These are phyloP conservation scores for Neodiprion pinetum DNA, from an alignment of 1,140 invertebrate species.

Conservation along the genomic window DNA sequence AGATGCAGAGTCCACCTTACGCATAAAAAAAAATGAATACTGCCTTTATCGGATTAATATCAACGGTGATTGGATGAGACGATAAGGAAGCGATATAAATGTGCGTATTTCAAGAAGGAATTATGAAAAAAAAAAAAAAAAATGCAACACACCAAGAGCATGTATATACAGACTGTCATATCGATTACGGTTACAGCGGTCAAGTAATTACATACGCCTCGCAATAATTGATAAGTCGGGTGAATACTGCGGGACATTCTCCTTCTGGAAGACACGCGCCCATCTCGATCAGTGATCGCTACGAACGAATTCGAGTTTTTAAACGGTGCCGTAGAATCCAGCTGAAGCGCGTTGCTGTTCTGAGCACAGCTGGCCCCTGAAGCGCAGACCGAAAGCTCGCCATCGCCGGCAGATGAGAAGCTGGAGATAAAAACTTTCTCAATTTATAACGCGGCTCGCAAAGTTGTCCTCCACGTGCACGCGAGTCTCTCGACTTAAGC, in stretches of 20 bases:
- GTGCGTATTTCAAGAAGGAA: neutral
- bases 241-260: neutral
- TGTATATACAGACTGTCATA: neutral
- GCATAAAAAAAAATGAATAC: too few relatives aligned
- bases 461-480: too few relatives aligned
- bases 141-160: neutral
- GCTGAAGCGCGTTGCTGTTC: neutral
- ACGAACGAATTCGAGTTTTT: neutral
- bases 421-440: neutral
- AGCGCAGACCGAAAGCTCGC: neutral
- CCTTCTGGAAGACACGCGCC: neutral
- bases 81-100: too few relatives aligned
- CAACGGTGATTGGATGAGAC: too few relatives aligned
- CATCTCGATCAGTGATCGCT: too few relatives aligned
- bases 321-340: neutral
- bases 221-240: neutral
- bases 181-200: neutral
- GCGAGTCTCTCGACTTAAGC: too few relatives aligned
- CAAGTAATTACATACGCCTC: too few relatives aligned
- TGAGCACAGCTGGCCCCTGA: conserved; percentile 2
- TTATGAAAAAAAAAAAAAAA: neutral
- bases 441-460: neutral
- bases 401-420: neutral
- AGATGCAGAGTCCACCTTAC: too few relatives aligned
- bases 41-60: too few relatives aligned